Evolutionary conservation across 2,797 vertebrate species (phyloP).

Genomic region (Pseudopleuronectes americanus): DNA sequence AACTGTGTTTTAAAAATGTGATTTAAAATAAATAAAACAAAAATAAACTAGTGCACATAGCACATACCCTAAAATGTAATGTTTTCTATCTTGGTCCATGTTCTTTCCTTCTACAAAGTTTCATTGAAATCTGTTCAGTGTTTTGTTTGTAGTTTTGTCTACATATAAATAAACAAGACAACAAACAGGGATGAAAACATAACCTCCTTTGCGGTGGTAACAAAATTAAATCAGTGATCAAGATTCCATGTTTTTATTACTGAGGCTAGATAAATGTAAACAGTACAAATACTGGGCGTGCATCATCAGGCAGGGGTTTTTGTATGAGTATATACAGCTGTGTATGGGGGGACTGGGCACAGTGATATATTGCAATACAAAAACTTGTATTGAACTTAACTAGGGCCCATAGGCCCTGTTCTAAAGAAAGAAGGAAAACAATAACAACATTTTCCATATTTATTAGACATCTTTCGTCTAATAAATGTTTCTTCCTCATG

Average conservation of each 20-base stretch:
- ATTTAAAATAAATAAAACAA: not conserved
- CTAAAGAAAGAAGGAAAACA: not conserved
- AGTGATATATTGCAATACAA: constrained; percentile 46
- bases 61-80: too few relatives aligned
- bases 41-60: not conserved
- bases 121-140: too few relatives aligned
- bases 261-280: too few relatives aligned
- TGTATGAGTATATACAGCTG: constrained; percentile 13
- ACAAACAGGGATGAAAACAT: too few relatives aligned
- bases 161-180: too few relatives aligned
- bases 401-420: not conserved
- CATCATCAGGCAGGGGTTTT: constrained; percentile 33
- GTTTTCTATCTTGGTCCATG: too few relatives aligned
- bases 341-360: constrained; percentile 6
- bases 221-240: not conserved
- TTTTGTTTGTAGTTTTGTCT: too few relatives aligned
- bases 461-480: not conserved
- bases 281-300: not conserved
- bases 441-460: not conserved
- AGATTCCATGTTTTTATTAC: not conserved
- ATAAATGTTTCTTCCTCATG: too few relatives aligned
- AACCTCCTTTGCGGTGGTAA: not conserved
- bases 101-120: too few relatives aligned
- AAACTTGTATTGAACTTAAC: constrained; percentile 15
- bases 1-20: not conserved